Evolutionary conservation across 2,888 invertebrate genomes (phyloP).

Genomic region (Dione vanillae): DNA sequence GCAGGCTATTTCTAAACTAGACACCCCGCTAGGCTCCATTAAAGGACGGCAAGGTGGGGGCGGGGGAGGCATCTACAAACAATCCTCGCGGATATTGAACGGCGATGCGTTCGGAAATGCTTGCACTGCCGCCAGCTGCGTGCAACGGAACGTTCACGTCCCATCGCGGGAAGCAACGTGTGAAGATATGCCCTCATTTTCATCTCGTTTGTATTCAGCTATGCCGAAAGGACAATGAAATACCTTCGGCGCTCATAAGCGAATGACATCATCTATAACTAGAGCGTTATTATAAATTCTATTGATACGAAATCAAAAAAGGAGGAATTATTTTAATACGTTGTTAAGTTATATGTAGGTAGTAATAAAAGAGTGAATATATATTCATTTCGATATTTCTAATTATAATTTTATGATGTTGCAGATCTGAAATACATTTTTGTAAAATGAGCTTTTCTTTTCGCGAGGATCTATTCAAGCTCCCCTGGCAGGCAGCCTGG

Average conservation of each 20-base stretch:
- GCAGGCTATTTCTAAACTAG: slow-evolving; percentile 70
- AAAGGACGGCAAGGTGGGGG: slow-evolving; percentile 53
- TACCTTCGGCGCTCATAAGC: slow-evolving; percentile 33
- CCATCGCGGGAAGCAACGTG: slow-evolving; percentile 70
- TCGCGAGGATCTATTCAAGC: slow-evolving; percentile 40
- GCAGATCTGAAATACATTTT: slow-evolving; percentile 36
- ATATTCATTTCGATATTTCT: slow-evolving; percentile 27
- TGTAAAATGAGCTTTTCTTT: slow-evolving; percentile 41
- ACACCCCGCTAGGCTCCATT: slow-evolving; percentile 58
- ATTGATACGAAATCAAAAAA: not conserved
- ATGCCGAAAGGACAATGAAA: slow-evolving; percentile 45
- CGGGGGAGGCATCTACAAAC: slow-evolving; percentile 69
- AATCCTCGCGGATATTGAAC: slow-evolving; percentile 83
- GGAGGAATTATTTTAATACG: not conserved
- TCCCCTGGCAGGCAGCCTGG: slow-evolving; percentile 41
- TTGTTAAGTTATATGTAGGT: too few relatives aligned
- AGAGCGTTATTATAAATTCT: slow-evolving; percentile 14
- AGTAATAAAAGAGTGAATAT: not conserved
- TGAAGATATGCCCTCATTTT: slow-evolving; percentile 73
- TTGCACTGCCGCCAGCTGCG: slow-evolving; percentile 70
- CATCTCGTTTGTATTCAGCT: slow-evolving; percentile 63
- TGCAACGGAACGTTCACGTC: slow-evolving; percentile 68
- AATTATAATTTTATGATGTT: slow-evolving; percentile 30
- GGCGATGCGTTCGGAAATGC: slow-evolving; percentile 82
- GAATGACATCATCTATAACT: slow-evolving; percentile 27